Evolutionary conservation across 2,113 vertebrate genomes (phyloP), one percentile per base, ranked within the genome.

Genomic region (Rousettus leschenaultii): DNA sequence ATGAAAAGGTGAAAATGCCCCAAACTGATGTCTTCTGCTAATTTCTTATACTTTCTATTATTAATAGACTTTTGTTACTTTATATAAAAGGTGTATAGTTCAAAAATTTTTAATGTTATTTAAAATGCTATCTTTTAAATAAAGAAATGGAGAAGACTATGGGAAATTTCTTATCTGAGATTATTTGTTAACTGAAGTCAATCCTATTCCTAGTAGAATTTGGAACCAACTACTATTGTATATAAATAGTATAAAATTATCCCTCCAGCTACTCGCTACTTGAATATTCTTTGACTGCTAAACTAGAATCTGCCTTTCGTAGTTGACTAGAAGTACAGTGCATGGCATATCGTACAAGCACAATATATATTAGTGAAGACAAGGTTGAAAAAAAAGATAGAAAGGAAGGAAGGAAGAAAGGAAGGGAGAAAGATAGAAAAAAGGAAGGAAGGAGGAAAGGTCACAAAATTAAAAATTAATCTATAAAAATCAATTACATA

Each of bases 1-100:
- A 88, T 85, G 14, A 57, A 82, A 26, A 65, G 79, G n/a, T n/a
- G 8, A 94, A 96, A 95, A 74, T 77, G 43, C 22, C 22, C 45
- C 0, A 94, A 95, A 68, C 66, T 26, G 40, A 82, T 85, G 35
- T 33, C 5, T 40, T 70, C 3, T 63, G n/a, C 71, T 86, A 77
- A 28, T 89, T 86, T 86, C 74, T 90, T 82, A 30, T 24, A 16
- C 9, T 79, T 71, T 61, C 13, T 92, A 14, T 70, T 63, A 88
- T 40, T 86, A 21, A 48, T 15, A 24, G 26, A 4, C 4, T 73
- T 48, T 55, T 6, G 15, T 26, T 74, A 71, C 2, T 90, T 79
- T 33, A 19, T 57, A 4, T 28, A 63, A 95, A 92, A 79, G 13
- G 30, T 4, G 14, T 33, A 74, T 13, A 73, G 4, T 86, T 89